Conservation (phyloP, 1,140 invertebrate genomes). For the Calephelis virginiensis region DNA sequence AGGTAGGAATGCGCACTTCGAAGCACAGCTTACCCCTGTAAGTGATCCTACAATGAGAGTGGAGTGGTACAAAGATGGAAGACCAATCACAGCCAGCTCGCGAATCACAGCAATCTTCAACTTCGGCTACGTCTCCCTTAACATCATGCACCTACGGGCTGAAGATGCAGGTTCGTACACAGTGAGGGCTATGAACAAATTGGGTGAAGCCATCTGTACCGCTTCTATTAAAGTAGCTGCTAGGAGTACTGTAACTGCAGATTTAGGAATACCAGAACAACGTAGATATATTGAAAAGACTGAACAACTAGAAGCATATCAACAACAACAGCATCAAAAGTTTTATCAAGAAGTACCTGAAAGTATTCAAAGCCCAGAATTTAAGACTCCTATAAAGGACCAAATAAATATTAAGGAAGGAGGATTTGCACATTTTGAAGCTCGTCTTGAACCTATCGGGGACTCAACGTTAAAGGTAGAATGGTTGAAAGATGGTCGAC, state of each 20-base stretch:
- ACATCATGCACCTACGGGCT: constrained; percentile 97
- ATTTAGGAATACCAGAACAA: constrained; percentile 94
- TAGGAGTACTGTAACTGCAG: constrained; percentile 88
- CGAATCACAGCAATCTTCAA: constrained; percentile 97
- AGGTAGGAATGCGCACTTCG: constrained; percentile 95
- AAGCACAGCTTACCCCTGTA: constrained; percentile 95
- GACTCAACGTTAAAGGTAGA: constrained; percentile 95
- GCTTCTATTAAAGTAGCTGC: constrained; percentile 87
- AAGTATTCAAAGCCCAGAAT: constrained; percentile 89
- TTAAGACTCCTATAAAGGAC: constrained; percentile 95
- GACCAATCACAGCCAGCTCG: constrained; percentile 94
- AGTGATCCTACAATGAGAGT: constrained; percentile 98
- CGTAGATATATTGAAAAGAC: constrained; percentile 95
- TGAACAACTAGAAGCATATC: constrained; percentile 95
- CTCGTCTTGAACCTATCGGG: constrained; percentile 94
- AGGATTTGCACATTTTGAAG: constrained; percentile 97
- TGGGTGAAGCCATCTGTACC: constrained; percentile 91
- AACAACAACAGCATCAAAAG: constrained; percentile 86
- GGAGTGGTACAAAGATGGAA: constrained; percentile 99
- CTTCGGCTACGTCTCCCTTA: constrained; percentile 98
- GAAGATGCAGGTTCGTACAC: constrained; percentile 96
- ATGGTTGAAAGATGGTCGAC: constrained; percentile 96
- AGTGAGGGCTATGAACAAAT: constrained; percentile 91
- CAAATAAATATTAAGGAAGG: constrained; percentile 93
- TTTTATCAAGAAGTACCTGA: constrained; percentile 88